Evolutionary conservation across 2,113 vertebrate species (phyloP).

Genomic region (human (Homo sapiens)): GRCh38 chr6:162086501-162087000

Average conservation of each 20-base stretch:
- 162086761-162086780: accelerated
- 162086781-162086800: background rate
- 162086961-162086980: background rate
- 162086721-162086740: too few relatives aligned
- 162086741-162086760: background rate
- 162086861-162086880: too few relatives aligned
- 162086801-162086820: background rate
- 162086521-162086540: background rate
- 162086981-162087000: background rate
- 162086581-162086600: background rate
- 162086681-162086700: background rate
- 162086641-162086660: background rate
- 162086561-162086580: background rate
- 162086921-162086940: background rate
- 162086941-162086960: background rate
- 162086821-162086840: background rate
- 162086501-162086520: background rate
- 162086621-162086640: background rate
- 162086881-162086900: too few relatives aligned
- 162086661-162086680: accelerated
- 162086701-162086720: accelerated
- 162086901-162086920: background rate
- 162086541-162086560: background rate
- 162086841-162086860: background rate
- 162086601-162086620: background rate